Evolutionary conservation across 2,797 vertebrate genomes (phyloP).

Genomic region (Phoebastria nigripes): DNA sequence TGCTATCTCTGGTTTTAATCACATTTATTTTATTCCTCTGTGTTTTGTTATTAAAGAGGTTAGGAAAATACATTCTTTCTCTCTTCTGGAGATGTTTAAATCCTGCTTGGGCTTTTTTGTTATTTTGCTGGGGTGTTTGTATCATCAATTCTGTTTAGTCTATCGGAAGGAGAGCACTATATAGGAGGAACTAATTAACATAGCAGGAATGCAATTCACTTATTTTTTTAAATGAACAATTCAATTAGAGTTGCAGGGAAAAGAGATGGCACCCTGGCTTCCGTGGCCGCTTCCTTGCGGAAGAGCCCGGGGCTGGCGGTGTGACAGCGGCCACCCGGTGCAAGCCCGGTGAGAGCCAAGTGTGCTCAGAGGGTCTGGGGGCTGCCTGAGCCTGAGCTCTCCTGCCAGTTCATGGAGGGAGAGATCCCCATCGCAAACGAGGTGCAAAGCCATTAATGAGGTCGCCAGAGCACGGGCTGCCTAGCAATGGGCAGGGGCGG

Average conservation of each 20-base stretch:
- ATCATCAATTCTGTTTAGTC: neutral
- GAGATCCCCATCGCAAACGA: neutral
- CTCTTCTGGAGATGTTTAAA: constrained; percentile 6
- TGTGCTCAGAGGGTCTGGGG: neutral
- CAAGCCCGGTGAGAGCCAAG: neutral
- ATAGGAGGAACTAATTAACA: neutral
- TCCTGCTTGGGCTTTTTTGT: neutral
- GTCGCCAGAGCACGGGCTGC: neutral
- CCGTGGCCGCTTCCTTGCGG: fast-evolving
- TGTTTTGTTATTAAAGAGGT: constrained; percentile 19
- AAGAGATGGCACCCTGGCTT: neutral
- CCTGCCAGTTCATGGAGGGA: fast-evolving
- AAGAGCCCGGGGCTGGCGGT: neutral
- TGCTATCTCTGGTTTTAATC: constrained; percentile 61
- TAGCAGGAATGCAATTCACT: neutral
- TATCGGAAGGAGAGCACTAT: neutral
- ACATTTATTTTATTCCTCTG: constrained; percentile 15
- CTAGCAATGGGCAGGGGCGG: neutral
- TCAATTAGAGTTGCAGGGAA: neutral
- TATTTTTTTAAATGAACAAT: neutral
- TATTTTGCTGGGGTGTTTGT: neutral
- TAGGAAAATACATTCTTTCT: neutral
- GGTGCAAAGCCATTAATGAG: neutral
- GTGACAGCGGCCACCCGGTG: fast-evolving
- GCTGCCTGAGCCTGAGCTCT: neutral